Evolutionary conservation across 1,140 invertebrate genomes (phyloP), one percentile per base, ranked within the genome.

Genomic region (Parasteatoda tepidariorum): DNA sequence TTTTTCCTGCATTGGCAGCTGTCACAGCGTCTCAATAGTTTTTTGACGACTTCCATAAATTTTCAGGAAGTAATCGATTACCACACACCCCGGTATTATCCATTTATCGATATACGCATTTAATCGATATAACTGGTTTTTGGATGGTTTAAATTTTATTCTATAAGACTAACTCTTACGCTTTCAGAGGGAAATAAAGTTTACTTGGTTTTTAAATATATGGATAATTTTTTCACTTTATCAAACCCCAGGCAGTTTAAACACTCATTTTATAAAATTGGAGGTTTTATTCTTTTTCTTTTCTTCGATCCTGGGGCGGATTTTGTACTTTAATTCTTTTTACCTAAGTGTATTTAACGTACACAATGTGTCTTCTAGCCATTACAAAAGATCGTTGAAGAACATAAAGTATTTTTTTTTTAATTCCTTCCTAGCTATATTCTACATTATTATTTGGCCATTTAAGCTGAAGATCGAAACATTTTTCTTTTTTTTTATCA

Each of bases 101-200:
- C 73, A 62, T 75, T 75, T 75, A 62, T 57, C 73, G 73, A 75
- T 75, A 75, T 48, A 75, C 62, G 33, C 31, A 62, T 33, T 75
- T 75, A 62, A 75, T 75, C 73, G 73, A 75, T 75, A 62, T 15
- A 24, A 15, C 30, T 62, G 73, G 73, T 62, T 62, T n/a, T 57
- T 28, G 73, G 57, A 30, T 6, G 33, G 7, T 73, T 41, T 26
- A 62, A 75, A 75, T 62, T n/a, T n/a, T n/a, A n/a, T n/a, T 75
- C 73, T 75, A 75, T 75, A 30, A 6, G 15, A 54, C 73, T 75
- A 33, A 75, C 73, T 75, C 41, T 75, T 34, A 71, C 54, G 41
- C 34, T 75, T 75, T 62, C 41, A 26, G 7, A 22, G 31, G 41
- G n/a, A 11, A 2, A n/a, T 38, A 70, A n/a, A 61, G 30, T 75